Evolutionary conservation across 2,888 invertebrate genomes (phyloP).

Genomic region (Ichneumon xanthorius): DNA sequence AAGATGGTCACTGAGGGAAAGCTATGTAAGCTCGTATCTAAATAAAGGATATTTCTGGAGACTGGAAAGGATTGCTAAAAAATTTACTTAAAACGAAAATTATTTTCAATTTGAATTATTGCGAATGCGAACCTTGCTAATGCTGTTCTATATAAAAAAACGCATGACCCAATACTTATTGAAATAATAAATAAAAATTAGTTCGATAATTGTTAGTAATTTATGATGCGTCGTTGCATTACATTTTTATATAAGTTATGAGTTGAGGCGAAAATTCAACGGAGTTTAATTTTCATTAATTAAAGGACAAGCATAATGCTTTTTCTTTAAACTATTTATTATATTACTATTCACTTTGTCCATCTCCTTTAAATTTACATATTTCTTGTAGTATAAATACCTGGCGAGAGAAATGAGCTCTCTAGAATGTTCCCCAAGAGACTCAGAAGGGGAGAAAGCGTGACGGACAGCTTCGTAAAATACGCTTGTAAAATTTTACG

Average conservation of each 20-base stretch:
- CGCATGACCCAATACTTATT: background rate
- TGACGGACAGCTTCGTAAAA: background rate
- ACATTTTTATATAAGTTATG: background rate
- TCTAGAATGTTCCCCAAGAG: background rate
- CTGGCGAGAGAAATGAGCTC: background rate
- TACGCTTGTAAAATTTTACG: conserved; percentile 21
- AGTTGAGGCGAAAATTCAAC: background rate
- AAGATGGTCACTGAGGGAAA: background rate
- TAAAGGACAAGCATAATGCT: background rate
- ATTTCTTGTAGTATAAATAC: background rate
- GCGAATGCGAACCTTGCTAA: too few species aligned
- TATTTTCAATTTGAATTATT: too few species aligned
- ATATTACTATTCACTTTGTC: background rate
- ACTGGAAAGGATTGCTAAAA: background rate
- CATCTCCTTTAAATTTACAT: background rate
- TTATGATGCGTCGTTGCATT: background rate
- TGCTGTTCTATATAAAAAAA: too few species aligned
- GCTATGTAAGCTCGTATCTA: background rate
- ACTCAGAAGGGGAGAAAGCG: background rate
- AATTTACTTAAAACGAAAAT: background rate
- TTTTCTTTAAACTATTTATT: background rate
- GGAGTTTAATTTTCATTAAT: background rate
- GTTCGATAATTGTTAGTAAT: background rate
- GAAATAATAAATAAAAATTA: background rate
- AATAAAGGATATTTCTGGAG: background rate